Base-by-base conservation (phyloP, 2,797 vertebrate genomes). In the Esox masquinongy region DNA sequence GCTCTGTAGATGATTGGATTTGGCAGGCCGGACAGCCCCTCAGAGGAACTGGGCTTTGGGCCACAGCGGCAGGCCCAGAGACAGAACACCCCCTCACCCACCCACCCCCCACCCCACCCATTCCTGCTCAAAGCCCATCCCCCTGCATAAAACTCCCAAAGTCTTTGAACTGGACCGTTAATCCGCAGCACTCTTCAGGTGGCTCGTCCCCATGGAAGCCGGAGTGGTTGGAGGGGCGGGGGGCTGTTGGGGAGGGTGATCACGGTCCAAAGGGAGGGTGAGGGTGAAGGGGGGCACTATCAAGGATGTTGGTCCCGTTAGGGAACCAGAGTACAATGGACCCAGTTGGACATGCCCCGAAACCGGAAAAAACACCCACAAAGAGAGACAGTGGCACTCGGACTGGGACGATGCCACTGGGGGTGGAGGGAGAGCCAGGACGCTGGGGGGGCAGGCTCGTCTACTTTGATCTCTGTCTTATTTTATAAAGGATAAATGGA, bases 151-250 rank as follows among this genome's bases (percentile, higher is more conserved):
- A 59, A 83, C 80, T 77, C 86, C 82, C 81, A 86, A 79, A 83
- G 81, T 82, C 83, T 93, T 91, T 92, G 88, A 92, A 90, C 87
- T 80, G 74, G 85, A 85, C 84, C 51, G 84, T 85, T 92, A 92
- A 93, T 92, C 88, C 86, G 76, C 78, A 78, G 70, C 36, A 63
- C 91, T 92, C 91, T 86, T 92, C 91, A 93, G 92, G 92, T 92
- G 89, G 90, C 89, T 90, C 53, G 78, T 93, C 86, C 88, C 88
- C 84, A 88, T 86, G 81, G 86, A 82, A 83, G 88, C 85, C 77
- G 77, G 64, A 75, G 36, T 77, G 29, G 71, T 73, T 71, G 74
- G 73, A 29, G 17, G n/a, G 39, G 36, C 11, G 12, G 24, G 50
- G 19, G 15, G 72, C 77, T 78, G 17, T 61, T 75, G 84, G 80